phyloP scores from a whole-genome alignment of 2,797 vertebrate genomes.

The Chelon labrosus region DNA sequence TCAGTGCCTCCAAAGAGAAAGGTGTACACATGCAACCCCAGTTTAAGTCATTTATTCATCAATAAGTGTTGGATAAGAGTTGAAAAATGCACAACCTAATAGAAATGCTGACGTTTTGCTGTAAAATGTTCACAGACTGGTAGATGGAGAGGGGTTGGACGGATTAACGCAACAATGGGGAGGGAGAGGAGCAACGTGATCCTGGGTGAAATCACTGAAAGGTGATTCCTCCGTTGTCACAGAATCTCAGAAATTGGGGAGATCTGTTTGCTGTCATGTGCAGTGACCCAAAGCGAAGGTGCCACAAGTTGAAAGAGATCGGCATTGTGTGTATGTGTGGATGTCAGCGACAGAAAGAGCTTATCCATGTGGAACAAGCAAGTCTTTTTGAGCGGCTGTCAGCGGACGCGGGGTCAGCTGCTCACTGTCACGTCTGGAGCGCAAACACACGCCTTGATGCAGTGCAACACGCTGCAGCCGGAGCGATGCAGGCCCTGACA shows the following conservation, averaged over 20 bases:
- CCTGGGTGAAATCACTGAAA: conserved; percentile 64
- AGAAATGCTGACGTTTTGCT: no score
- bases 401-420: conserved; percentile 24
- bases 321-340: background rate
- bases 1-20: background rate
- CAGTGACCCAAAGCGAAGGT: conserved; percentile 34
- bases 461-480: background rate
- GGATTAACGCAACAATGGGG: conserved; percentile 46
- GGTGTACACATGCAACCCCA: no score
- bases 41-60: no score
- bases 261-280: conserved; percentile 52
- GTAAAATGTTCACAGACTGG: no score
- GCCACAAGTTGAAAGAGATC: background rate
- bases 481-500: no score
- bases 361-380: conserved; percentile 56
- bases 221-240: conserved; percentile 40
- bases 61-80: no score
- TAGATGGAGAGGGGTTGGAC: conserved; percentile 8
- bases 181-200: conserved; percentile 42
- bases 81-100: no score
- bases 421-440: conserved; percentile 44
- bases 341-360: conserved; percentile 34
- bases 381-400: conserved; percentile 34
- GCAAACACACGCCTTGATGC: background rate
- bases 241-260: conserved; percentile 30